Evolutionary conservation across 1,140 invertebrate genomes (phyloP).

Genomic region (Papilio aristodemus): DNA sequence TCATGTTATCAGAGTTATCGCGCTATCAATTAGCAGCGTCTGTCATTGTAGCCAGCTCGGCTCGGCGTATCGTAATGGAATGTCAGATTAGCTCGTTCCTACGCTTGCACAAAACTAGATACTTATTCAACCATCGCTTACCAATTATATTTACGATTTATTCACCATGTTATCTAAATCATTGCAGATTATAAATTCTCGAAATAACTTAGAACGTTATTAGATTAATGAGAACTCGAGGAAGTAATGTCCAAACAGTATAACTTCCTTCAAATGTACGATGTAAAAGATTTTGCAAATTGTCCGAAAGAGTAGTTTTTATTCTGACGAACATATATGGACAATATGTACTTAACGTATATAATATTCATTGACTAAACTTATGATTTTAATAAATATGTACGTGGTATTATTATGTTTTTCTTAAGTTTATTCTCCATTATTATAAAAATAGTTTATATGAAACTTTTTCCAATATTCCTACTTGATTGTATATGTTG

Average conservation of each 20-base stretch:
- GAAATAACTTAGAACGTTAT: background rate
- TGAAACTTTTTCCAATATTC: background rate
- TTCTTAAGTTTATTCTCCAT: too few relatives aligned
- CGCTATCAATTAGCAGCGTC: constrained; percentile 26
- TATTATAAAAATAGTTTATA: too few relatives aligned
- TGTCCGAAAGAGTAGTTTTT: too few relatives aligned
- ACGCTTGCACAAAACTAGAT: background rate
- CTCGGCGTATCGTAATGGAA: constrained; percentile 27
- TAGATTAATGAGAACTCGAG: background rate
- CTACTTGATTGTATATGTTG: background rate
- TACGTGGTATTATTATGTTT: too few relatives aligned
- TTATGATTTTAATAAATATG: background rate
- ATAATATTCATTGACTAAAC: background rate
- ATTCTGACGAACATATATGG: too few relatives aligned
- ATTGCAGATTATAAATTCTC: too few relatives aligned
- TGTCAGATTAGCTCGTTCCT: constrained; percentile 5
- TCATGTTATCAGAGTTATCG: constrained; percentile 15
- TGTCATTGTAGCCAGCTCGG: constrained; percentile 13
- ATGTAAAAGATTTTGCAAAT: too few relatives aligned
- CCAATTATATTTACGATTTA: background rate
- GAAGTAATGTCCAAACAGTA: too few relatives aligned
- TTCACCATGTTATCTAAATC: too few relatives aligned
- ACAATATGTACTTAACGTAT: too few relatives aligned
- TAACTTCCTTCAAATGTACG: too few relatives aligned
- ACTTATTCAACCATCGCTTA: background rate